Evolutionary conservation across 2,797 vertebrate genomes (phyloP).

Genomic region (Scolopax bukidnonensis): DNA sequence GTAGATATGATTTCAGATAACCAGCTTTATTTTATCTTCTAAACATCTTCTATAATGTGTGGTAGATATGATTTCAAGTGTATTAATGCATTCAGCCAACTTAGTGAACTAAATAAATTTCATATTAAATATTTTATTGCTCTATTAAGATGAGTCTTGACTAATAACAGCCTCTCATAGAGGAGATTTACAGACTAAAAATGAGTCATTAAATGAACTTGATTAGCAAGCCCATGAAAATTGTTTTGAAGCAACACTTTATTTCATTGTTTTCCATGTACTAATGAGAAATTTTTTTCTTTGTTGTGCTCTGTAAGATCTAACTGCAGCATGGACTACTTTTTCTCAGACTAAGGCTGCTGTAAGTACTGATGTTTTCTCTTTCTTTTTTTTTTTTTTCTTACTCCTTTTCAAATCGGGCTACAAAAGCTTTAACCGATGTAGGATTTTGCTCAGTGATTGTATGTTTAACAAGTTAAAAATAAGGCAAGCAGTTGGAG

Average conservation of each 20-base stretch:
- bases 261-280: background rate
- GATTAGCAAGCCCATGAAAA: background rate
- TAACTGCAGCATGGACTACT: constrained; percentile 85
- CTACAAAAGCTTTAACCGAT: background rate
- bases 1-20: background rate
- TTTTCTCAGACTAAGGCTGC: constrained; percentile 91
- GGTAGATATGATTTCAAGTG: background rate
- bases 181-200: background rate
- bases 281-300: constrained; percentile 28
- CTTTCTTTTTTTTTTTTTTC: background rate
- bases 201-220: background rate
- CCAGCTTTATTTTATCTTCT: background rate
- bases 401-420: background rate
- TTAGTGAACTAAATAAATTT: background rate
- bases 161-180: background rate
- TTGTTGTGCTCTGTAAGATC: constrained; percentile 76
- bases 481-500: background rate
- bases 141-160: background rate
- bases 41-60: background rate
- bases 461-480: background rate
- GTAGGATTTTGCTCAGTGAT: background rate
- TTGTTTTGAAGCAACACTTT: background rate
- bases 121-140: background rate
- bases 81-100: background rate
- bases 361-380: constrained; percentile 82